Conservation (phyloP, 2,113 vertebrate genomes). For the Argyrosomus japonicus region DNA sequence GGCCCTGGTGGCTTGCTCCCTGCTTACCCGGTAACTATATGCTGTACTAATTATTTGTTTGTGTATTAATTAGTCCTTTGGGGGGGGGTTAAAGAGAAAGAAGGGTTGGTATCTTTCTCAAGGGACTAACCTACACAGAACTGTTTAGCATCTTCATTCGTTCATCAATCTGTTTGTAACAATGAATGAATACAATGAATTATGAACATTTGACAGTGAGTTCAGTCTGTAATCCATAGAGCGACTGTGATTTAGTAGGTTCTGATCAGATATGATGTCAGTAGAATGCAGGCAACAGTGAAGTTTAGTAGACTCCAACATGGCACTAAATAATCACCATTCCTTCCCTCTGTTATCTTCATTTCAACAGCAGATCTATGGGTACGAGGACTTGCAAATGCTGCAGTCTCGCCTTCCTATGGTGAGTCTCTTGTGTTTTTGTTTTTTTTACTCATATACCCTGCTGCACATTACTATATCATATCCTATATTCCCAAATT, state of each 20-base stretch:
- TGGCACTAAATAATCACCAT: not conserved
- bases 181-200: not conserved
- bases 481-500: not conserved
- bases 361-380: conserved; percentile 91
- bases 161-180: not conserved
- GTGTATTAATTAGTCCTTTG: not conserved
- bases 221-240: not conserved
- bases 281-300: too few relatives aligned
- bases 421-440: conserved; percentile 83
- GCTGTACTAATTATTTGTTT: not conserved
- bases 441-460: not conserved
- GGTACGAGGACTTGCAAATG: conserved; percentile 98
- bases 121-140: not conserved
- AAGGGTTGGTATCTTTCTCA: not conserved
- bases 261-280: conserved; percentile 14
- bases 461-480: not conserved
- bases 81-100: not conserved
- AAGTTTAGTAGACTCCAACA: not conserved
- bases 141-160: not conserved
- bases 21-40: conserved; percentile 92
- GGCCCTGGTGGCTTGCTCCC: conserved; percentile 97
- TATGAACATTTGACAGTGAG: not conserved
- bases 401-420: conserved; percentile 95
- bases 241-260: conserved; percentile 25
- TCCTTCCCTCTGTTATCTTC: conserved; percentile 8